A percentile compares a stretch with the other conserved stretches of the same genome.
Evolutionary conservation across 2,888 invertebrate species (phyloP).

Genomic region (Tineola bisselliella): DNA sequence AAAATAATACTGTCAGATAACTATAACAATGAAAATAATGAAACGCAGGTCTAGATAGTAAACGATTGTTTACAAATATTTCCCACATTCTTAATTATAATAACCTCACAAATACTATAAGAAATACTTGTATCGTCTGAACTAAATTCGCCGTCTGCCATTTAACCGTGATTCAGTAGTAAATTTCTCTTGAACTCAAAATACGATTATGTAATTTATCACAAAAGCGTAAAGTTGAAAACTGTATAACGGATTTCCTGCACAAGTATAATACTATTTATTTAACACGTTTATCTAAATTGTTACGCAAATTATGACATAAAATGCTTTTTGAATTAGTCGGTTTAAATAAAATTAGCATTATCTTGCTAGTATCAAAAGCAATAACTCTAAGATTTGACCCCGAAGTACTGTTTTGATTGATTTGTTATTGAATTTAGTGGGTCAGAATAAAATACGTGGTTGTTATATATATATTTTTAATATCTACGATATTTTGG

Average conservation of each 20-base stretch:
- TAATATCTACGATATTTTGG: too few relatives aligned
- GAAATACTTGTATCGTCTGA: neutral
- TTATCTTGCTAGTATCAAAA: neutral
- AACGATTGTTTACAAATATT: neutral
- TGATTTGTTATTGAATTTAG: neutral
- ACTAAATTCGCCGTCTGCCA: neutral
- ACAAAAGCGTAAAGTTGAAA: neutral
- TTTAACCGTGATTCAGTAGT: neutral
- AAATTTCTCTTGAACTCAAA: neutral
- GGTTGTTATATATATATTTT: too few relatives aligned
- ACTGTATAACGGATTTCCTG: neutral
- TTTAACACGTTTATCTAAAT: neutral
- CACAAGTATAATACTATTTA: neutral
- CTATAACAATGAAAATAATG: too few relatives aligned
- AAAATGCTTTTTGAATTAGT: neutral
- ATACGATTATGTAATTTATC: neutral
- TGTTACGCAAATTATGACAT: neutral
- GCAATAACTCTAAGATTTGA: neutral
- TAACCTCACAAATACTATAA: neutral
- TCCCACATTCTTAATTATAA: conserved; percentile 3
- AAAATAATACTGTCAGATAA: too few relatives aligned
- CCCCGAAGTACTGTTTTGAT: neutral
- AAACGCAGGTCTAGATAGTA: neutral
- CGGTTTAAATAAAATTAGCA: neutral
- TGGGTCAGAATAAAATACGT: neutral